These are phyloP conservation scores for Mimas tiliae DNA, from an alignment of 2,888 invertebrate species.

Conservation along the genomic window DNA sequence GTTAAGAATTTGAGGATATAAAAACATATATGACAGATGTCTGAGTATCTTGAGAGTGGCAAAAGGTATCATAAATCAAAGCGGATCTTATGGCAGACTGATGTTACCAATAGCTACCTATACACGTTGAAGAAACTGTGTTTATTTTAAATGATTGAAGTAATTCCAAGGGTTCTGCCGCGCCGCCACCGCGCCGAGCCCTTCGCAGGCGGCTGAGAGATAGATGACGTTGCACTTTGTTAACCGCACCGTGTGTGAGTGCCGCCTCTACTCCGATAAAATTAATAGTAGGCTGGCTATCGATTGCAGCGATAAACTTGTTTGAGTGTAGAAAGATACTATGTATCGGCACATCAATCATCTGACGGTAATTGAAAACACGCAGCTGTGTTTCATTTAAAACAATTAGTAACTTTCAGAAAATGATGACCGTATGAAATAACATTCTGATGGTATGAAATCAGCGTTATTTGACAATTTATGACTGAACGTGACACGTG, in stretches of 20 bases:
- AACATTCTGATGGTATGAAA: slow-evolving; percentile 32
- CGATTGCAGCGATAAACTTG: slow-evolving; percentile 76
- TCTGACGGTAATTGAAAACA: slow-evolving; percentile 71
- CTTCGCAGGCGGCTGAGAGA: slow-evolving; percentile 61
- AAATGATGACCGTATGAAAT: slow-evolving; percentile 28
- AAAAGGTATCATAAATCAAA: slow-evolving; percentile 68
- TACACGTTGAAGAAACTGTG: slow-evolving; percentile 66
- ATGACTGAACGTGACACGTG: slow-evolving; percentile 67
- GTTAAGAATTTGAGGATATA: neutral
- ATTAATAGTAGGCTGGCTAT: slow-evolving; percentile 72
- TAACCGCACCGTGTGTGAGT: slow-evolving; percentile 52
- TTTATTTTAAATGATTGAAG: slow-evolving; percentile 78
- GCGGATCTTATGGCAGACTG: slow-evolving; percentile 57
- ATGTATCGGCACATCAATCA: slow-evolving; percentile 70
- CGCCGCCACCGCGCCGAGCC: slow-evolving; percentile 52
- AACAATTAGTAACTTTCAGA: slow-evolving; percentile 54
- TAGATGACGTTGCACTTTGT: slow-evolving; percentile 75
- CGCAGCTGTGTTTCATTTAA: slow-evolving; percentile 63
- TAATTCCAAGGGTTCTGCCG: slow-evolving; percentile 57
- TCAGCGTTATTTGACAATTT: slow-evolving; percentile 54
- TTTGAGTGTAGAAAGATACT: slow-evolving; percentile 68
- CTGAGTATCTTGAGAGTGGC: slow-evolving; percentile 48
- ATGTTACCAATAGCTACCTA: slow-evolving; percentile 63
- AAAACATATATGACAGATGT: slow-evolving; percentile 54
- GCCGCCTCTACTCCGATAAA: slow-evolving; percentile 63